Evolutionary conservation across 1,140 invertebrate species (phyloP), one percentile per base, ranked within the genome.

Genomic region (Galleria mellonella): DNA sequence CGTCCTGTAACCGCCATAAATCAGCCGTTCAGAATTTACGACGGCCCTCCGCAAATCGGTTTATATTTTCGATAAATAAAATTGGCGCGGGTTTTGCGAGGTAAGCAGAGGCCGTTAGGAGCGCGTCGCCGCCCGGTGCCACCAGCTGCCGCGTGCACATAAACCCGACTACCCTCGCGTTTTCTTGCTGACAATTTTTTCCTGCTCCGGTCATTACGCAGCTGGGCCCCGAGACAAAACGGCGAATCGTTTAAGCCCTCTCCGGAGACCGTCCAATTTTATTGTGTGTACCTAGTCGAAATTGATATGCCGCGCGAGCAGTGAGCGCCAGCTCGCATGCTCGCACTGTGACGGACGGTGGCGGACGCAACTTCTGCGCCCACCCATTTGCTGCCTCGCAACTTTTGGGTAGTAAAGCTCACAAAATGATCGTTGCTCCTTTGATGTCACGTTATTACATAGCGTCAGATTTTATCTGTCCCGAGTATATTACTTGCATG

Each of bases 61-160:
- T 85, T 83, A 85, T 85, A 85, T 83, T 83, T 83, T 83, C 82
- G 82, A 85, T 85, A 85, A 85, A 85, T 84, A 84, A 84, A 84
- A 84, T 84, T 83, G 81, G 81, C 81, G 73, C 78, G 74, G 73
- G 73, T 81, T 83, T 83, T 81, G 81, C 81, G 69, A 84, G 81
- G 73, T 84, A 83, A 83, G 81, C 81, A 83, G 74, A 75, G 75
- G 72, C 77, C 67, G 81, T 84, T 84, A 82, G 81, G 75, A 79
- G 67, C 57, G 70, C 69, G 68, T 69, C 72, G 70, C 66, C 62
- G 57, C 50, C 35, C 51, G 40, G 55, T 46, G 59, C 57, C 69
- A 66, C 76, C 81, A 83, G 69, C 72, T 83, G 81, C 69, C 69
- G 71, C 71, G 65, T 56, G 65, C 74, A 77, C 78, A 83, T 83